These are phyloP conservation scores for Macroramphosus scolopax DNA, from an alignment of 2,797 vertebrate genomes.

Conservation along the genomic window DNA sequence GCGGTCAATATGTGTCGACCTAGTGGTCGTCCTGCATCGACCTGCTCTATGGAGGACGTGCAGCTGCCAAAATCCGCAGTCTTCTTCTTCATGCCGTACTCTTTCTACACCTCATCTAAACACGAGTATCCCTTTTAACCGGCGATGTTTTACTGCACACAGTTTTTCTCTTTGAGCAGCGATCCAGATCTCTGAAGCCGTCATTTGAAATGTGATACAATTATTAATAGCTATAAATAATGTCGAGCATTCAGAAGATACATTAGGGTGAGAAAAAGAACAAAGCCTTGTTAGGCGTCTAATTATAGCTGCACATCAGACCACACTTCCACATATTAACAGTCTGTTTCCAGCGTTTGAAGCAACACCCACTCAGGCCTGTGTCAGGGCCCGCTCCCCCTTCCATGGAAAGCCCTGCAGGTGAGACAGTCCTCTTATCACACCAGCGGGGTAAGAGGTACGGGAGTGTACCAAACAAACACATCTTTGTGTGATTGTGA, in stretches of 20 bases:
- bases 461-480: constrained; percentile 57
- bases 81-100: constrained; percentile 7
- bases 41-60: constrained; percentile 34
- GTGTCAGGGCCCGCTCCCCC: constrained; percentile 3
- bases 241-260: background rate
- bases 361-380: background rate
- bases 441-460: constrained; percentile 41
- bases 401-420: constrained; percentile 62
- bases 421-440: constrained; percentile 59
- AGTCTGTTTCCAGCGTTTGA: constrained; percentile 2
- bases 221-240: background rate
- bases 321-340: background rate
- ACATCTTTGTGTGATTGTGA: constrained; percentile 63
- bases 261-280: background rate
- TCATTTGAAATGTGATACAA: background rate
- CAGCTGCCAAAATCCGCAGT: constrained; percentile 31
- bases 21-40: constrained; percentile 42
- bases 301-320: no score
- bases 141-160: no score
- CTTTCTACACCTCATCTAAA: no score
- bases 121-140: no score
- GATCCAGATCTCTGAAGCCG: no score
- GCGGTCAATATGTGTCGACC: constrained; percentile 48
- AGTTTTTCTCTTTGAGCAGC: no score
- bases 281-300: no score